Percentiles rank a stretch among this genome's conserved stretches.
Conservation (phyloP, 1,140 invertebrate genomes). For the Drosophila carrolli region DNA sequence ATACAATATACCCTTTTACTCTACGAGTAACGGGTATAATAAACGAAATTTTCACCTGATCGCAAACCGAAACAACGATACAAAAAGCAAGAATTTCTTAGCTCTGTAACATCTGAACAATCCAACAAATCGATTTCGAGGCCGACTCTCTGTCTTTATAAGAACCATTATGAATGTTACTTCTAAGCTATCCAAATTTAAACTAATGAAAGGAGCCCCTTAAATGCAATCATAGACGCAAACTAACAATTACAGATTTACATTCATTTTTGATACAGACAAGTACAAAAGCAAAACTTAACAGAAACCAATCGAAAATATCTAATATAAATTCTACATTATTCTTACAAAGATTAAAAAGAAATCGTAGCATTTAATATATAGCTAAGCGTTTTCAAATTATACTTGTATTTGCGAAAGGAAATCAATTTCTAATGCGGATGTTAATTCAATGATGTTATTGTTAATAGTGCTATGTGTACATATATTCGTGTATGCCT, state of each 20-base stretch:
- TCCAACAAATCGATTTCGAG: slow-evolving; percentile 26
- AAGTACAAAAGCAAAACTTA: slow-evolving; percentile 49
- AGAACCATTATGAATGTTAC: slow-evolving; percentile 6
- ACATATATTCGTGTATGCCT: slow-evolving; percentile 44
- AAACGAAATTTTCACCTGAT: slow-evolving; percentile 36
- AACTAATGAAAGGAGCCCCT: slow-evolving; percentile 13
- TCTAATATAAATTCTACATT: slow-evolving; percentile 40
- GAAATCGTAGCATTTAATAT: slow-evolving; percentile 44
- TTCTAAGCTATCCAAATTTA: slow-evolving; percentile 13
- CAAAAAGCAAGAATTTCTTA: slow-evolving; percentile 6
- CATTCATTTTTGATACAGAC: slow-evolving; percentile 44
- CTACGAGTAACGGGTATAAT: no score
- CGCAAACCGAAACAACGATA: slow-evolving; percentile 38
- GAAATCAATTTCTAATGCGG: slow-evolving; percentile 36
- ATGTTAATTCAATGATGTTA: slow-evolving; percentile 17
- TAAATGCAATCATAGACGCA: slow-evolving; percentile 41
- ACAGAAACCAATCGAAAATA: slow-evolving; percentile 58
- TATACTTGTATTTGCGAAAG: slow-evolving; percentile 34
- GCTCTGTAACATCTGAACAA: slow-evolving; percentile 32
- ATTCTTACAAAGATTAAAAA: slow-evolving; percentile 33
- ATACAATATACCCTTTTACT: no score
- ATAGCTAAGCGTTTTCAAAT: slow-evolving; percentile 42
- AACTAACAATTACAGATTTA: slow-evolving; percentile 25
- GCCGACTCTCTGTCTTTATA: slow-evolving; percentile 8
- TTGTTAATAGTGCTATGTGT: slow-evolving; percentile 31